Base-by-base conservation (phyloP, 2,888 invertebrate genomes). In the Cryptocephalus moraei region DNA sequence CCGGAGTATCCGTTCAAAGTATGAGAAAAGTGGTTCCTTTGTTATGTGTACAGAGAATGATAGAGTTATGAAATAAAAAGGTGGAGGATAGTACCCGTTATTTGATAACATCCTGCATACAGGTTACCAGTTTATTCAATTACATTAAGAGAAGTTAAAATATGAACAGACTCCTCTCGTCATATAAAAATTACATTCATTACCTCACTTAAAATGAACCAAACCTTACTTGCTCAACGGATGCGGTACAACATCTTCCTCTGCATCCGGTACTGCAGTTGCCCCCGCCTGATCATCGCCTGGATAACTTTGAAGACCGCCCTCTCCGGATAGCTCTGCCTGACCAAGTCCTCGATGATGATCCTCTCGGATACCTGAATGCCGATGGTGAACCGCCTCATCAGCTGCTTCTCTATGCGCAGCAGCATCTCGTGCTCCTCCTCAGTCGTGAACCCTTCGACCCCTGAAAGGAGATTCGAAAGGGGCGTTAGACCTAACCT, bases 361-460 rank as follows among this genome's bases (percentile, higher is more conserved):
- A 86, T 89, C 65, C 91, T 88, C 66, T 96, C 92, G 0, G 96
- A 94, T 0, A 96, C 92, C 72, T 93, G 94, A 0, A 92, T 89
- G n/a, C 96, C 96, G 53, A 96, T 86, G 0, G 91, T 88, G 69
- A 96, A 95, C 49, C 96, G 78, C 46, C 87, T 80, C 72, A 96
- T 97, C 49, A 99, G 68, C 68, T 97, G 96, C 63, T 86, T 91
- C 68, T 99, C 99, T 53, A 99, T 86, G 8, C 91, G 82, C 38
- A 80, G 78, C 33, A 99, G 67, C 69, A 85, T 82, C 64, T 96
- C 94, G 61, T 91, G 91, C 68, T 99, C 96, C 68, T 92, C 93
- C 60, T 91, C 87, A 0, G 91, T 83, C 0, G 95, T 94, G 67
- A 97, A 99, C 8, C 97, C 99, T 77, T 99, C 97, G n/a, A 90